These are phyloP conservation scores for Luperina testacea DNA, from an alignment of 2,888 invertebrate species.

Conservation along the genomic window DNA sequence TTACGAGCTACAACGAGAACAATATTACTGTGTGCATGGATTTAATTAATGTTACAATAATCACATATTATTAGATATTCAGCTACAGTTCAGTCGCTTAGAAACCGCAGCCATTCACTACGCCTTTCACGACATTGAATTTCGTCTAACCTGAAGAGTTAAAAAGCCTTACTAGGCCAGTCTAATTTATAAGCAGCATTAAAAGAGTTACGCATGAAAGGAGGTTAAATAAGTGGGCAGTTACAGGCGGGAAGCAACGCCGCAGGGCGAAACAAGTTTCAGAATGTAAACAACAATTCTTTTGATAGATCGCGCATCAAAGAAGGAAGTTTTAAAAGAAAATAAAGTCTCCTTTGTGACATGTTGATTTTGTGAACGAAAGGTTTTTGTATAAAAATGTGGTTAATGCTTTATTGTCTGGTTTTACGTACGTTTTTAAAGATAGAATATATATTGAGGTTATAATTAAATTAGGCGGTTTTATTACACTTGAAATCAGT, in stretches of 20 bases:
- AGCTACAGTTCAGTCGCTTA: background rate
- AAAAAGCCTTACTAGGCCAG: constrained; percentile 14
- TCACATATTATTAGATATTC: background rate
- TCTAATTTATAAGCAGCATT: constrained; percentile 42
- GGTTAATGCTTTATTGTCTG: background rate
- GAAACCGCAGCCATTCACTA: constrained; percentile 9
- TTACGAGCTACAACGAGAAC: background rate
- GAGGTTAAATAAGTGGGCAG: constrained; percentile 53
- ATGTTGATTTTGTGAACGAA: constrained; percentile 52
- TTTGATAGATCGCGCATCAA: constrained; percentile 63
- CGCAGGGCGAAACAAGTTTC: constrained; percentile 50
- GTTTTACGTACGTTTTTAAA: constrained; percentile 5
- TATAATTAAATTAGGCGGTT: background rate
- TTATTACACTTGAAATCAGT: background rate
- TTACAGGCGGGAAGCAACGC: constrained; percentile 48
- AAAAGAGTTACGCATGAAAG: constrained; percentile 50
- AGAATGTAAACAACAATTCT: constrained; percentile 63
- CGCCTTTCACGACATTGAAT: constrained; percentile 12
- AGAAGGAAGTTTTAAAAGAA: constrained; percentile 54
- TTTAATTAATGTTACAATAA: constrained; percentile 27
- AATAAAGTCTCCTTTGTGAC: constrained; percentile 56
- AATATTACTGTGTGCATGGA: background rate
- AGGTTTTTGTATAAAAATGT: constrained; percentile 16
- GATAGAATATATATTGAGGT: background rate
- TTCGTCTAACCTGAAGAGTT: constrained; percentile 7